These are phyloP conservation scores for Nipponacmea schrenckii DNA, from an alignment of 2,888 invertebrate species.

Conservation along the genomic window DNA sequence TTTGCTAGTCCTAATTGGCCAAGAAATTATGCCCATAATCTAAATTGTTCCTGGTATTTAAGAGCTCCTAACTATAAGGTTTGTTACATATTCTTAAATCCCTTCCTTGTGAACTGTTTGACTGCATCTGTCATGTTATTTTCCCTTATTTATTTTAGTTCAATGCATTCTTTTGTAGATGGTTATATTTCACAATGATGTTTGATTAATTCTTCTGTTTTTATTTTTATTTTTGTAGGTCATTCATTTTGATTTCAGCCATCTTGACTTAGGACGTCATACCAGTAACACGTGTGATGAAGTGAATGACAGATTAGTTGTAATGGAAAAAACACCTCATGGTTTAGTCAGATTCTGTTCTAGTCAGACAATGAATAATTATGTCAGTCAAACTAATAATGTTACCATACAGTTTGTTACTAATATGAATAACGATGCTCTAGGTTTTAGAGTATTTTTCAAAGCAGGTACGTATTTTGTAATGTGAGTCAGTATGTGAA, in stretches of 20 bases:
- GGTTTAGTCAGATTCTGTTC: slow-evolving; percentile 46
- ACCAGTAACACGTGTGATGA: slow-evolving; percentile 43
- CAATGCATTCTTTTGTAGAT: neutral
- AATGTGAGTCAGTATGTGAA: neutral
- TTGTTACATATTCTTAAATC: slow-evolving; percentile 11
- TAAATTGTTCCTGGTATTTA: slow-evolving; percentile 60
- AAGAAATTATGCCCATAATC: slow-evolving; percentile 56
- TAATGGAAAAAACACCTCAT: slow-evolving; percentile 42
- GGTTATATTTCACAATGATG: no score
- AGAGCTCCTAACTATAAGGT: slow-evolving; percentile 56
- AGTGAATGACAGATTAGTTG: slow-evolving; percentile 48
- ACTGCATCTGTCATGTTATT: neutral
- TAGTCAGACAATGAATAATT: slow-evolving; percentile 47
- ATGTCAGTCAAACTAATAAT: slow-evolving; percentile 47
- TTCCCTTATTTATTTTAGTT: neutral
- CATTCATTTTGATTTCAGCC: slow-evolving; percentile 50
- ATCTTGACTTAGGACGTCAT: slow-evolving; percentile 55
- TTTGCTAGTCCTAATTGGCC: slow-evolving; percentile 65
- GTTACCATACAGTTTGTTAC: slow-evolving; percentile 51
- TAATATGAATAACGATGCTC: slow-evolving; percentile 53
- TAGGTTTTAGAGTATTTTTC: slow-evolving; percentile 59
- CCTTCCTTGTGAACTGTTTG: neutral
- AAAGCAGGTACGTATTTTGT: slow-evolving; percentile 46
- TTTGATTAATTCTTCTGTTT: neutral
- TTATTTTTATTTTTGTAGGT: slow-evolving; percentile 40